Percentiles rank a stretch among this genome's conserved stretches.
These are phyloP conservation scores for Neelides folsomi DNA, from an alignment of 2,888 invertebrate genomes.

Conservation along the genomic window DNA sequence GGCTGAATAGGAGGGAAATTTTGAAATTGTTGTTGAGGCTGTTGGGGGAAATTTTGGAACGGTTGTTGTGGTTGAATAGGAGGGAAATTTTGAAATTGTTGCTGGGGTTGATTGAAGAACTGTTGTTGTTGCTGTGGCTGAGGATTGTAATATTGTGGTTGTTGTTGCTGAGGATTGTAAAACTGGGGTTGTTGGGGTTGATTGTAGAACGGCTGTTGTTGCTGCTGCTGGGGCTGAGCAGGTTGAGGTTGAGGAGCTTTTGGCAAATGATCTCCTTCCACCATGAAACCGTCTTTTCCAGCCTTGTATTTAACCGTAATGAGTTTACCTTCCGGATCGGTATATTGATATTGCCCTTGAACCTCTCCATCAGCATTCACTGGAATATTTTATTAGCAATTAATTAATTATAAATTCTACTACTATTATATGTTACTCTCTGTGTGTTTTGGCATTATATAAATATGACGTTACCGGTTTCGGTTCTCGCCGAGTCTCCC, in stretches of 20 bases:
- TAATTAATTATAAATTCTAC: too few species aligned
- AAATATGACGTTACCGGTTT: conserved; percentile 15
- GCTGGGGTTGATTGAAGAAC: conserved; percentile 2
- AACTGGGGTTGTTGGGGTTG: conserved; percentile 8
- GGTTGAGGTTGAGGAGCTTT: conserved; percentile 12
- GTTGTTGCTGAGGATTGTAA: conserved; percentile 4
- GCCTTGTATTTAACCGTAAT: conserved; percentile 24
- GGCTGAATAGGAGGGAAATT: neutral
- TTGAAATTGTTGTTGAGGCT: neutral
- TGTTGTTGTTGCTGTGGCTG: conserved; percentile 3
- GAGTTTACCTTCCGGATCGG: conserved; percentile 17
- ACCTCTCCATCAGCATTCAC: conserved; percentile 11
- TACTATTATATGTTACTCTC: too few species aligned
- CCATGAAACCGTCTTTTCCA: conserved; percentile 25
- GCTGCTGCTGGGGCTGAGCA: conserved; percentile 7
- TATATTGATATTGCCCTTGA: conserved; percentile 12
- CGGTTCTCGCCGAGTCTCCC: conserved; percentile 17
- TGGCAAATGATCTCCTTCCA: conserved; percentile 26
- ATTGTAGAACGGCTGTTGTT: neutral
- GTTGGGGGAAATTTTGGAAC: conserved; percentile 3
- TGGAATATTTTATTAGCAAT: too few species aligned
- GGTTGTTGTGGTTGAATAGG: conserved; percentile 6
- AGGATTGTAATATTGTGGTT: conserved; percentile 3
- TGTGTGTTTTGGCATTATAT: neutral
- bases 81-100: conserved; percentile 11